Evolutionary conservation across 1,140 invertebrate species (phyloP).

Genomic region (Rhagoletis zephyria): DNA sequence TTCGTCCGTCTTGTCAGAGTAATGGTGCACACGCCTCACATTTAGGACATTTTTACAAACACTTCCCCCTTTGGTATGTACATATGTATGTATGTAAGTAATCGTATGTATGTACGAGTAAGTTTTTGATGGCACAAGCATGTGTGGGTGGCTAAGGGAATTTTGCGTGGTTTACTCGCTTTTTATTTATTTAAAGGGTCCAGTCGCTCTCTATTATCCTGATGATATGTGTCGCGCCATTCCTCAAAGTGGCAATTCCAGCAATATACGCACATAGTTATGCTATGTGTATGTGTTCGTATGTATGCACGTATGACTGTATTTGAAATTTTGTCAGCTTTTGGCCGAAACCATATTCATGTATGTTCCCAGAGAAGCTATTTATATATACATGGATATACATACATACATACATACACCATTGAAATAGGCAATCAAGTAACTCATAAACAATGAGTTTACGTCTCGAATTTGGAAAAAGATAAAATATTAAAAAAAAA

Average conservation of each 20-base stretch:
- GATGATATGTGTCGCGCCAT: conserved; percentile 26
- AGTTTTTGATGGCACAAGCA: too few relatives aligned
- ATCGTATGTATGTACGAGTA: background rate
- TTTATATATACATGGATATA: too few relatives aligned
- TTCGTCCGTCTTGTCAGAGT: background rate
- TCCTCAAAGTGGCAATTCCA: background rate
- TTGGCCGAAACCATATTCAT: too few relatives aligned
- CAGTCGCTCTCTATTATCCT: conserved; percentile 18
- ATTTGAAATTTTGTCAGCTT: too few relatives aligned
- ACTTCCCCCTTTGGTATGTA: background rate
- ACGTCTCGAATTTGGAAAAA: conserved; percentile 32
- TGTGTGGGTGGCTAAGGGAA: background rate
- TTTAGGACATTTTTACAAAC: background rate
- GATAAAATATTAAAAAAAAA: conserved; percentile 38
- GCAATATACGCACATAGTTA: background rate
- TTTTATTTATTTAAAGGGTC: conserved; percentile 25
- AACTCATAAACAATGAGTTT: conserved; percentile 17
- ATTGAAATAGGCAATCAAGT: background rate
- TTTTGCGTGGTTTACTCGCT: background rate
- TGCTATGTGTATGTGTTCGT: background rate
- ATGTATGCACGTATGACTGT: background rate
- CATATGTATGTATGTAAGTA: background rate
- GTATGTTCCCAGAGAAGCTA: too few relatives aligned
- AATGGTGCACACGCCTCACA: conserved; percentile 29
- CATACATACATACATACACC: background rate